A percentile compares a stretch with the other conserved stretches of the same genome.
Evolutionary conservation across 2,113 vertebrate genomes (phyloP).

Genomic region (Bambusicola thoracicus): DNA sequence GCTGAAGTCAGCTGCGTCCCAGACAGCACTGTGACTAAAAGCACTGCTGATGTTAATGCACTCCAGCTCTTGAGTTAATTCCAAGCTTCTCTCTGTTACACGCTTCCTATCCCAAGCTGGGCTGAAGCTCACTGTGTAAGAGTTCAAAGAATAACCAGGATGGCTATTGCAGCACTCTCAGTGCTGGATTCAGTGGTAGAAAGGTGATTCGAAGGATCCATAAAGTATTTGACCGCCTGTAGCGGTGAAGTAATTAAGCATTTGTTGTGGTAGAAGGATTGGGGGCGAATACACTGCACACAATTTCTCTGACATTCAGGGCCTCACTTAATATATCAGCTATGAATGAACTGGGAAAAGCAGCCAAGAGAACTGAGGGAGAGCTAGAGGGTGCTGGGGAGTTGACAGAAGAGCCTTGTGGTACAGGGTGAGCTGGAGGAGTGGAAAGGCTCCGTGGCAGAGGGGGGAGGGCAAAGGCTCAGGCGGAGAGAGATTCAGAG

Average conservation of each 20-base stretch:
- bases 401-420: background rate
- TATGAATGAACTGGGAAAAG: background rate
- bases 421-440: background rate
- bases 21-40: background rate
- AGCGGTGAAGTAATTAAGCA: background rate
- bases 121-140: background rate
- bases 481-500: background rate
- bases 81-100: background rate
- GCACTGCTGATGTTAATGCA: background rate
- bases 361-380: constrained; percentile 1
- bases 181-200: background rate
- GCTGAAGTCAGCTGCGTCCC: background rate
- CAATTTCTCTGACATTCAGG: constrained; percentile 6
- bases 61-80: background rate
- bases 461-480: background rate
- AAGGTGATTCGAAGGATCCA: background rate
- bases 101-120: background rate
- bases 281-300: background rate
- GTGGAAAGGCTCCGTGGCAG: background rate
- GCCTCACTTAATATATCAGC: background rate
- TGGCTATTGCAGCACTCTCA: background rate
- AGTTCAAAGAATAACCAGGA: background rate
- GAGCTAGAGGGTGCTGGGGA: background rate
- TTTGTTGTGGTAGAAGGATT: background rate
- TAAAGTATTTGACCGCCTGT: background rate